Evolutionary conservation across 2,888 invertebrate genomes (phyloP).

Genomic region (Ophioninae sp.): DNA sequence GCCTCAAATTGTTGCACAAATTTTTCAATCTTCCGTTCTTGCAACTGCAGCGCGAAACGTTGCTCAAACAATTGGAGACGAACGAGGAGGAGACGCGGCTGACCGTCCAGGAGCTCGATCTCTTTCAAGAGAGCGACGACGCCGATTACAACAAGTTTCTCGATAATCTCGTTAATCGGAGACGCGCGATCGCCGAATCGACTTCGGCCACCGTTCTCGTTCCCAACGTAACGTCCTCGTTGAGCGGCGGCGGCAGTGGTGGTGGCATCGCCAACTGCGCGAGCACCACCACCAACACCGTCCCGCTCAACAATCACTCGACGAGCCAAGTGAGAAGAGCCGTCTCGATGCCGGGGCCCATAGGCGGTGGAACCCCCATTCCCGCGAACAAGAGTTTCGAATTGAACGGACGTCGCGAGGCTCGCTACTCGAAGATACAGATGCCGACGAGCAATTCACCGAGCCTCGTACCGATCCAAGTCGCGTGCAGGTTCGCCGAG

Average conservation of each 20-base stretch:
- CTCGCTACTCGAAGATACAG: slow-evolving; percentile 41
- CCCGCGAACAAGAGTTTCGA: slow-evolving; percentile 73
- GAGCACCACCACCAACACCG: background rate
- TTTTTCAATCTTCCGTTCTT: slow-evolving; percentile 97
- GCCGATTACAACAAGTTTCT: slow-evolving; percentile 89
- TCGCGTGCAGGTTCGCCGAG: slow-evolving; percentile 66
- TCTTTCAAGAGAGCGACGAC: slow-evolving; percentile 89
- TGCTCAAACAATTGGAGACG: slow-evolving; percentile 91
- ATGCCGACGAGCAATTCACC: slow-evolving; percentile 61
- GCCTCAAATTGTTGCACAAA: slow-evolving; percentile 94
- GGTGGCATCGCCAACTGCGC: background rate
- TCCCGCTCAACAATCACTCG: slow-evolving; percentile 51
- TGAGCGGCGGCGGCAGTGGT: slow-evolving; percentile 62
- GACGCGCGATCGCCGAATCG: slow-evolving; percentile 88
- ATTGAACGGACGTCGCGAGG: slow-evolving; percentile 63
- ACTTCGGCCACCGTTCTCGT: slow-evolving; percentile 82
- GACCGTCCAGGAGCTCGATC: slow-evolving; percentile 88
- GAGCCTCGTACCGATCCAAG: slow-evolving; percentile 53
- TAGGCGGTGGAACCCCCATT: slow-evolving; percentile 79
- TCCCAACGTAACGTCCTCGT: slow-evolving; percentile 75
- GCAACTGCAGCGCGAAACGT: slow-evolving; percentile 92
- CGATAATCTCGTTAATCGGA: slow-evolving; percentile 88
- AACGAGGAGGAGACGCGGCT: slow-evolving; percentile 91
- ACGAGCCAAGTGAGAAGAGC: slow-evolving; percentile 70
- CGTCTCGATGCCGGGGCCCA: slow-evolving; percentile 75